These are phyloP conservation scores for Cryptocheilus praepositus DNA, from an alignment of 2,888 invertebrate species.

Conservation along the genomic window DNA sequence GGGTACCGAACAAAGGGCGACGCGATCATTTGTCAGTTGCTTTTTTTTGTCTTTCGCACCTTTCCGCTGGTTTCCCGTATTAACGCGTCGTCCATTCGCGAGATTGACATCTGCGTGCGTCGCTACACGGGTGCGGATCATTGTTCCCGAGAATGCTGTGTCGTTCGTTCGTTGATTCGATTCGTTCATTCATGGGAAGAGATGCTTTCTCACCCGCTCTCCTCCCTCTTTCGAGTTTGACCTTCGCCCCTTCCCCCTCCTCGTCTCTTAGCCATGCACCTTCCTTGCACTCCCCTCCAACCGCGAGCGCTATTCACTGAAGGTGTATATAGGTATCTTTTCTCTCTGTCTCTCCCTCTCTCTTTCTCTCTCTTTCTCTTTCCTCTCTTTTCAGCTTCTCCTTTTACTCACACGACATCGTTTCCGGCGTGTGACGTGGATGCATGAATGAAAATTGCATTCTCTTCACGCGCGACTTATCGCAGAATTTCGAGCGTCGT, in stretches of 20 bases:
- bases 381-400: constrained; percentile 21
- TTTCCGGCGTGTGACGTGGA: constrained; percentile 31
- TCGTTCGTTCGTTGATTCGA: constrained; percentile 43
- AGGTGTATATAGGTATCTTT: constrained; percentile 36
- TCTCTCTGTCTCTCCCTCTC: constrained; percentile 22
- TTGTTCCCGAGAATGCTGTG: no score
- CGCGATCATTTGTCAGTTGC: no score
- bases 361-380: not conserved
- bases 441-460: constrained; percentile 58
- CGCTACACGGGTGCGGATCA: no score
- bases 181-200: constrained; percentile 59
- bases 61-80: no score
- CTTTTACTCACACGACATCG: constrained; percentile 23
- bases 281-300: constrained; percentile 18
- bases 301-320: constrained; percentile 45
- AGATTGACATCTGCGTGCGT: no score
- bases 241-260: constrained; percentile 35
- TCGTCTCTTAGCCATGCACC: constrained; percentile 30
- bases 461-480: constrained; percentile 37
- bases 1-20: no score
- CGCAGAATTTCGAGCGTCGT: not conserved
- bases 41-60: no score
- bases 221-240: constrained; percentile 22
- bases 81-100: no score
- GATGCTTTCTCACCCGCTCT: constrained; percentile 49